Evolutionary conservation across 2,888 invertebrate species (phyloP), one percentile per base, ranked within the genome.

Genomic region (Entomobrya proxima): DNA sequence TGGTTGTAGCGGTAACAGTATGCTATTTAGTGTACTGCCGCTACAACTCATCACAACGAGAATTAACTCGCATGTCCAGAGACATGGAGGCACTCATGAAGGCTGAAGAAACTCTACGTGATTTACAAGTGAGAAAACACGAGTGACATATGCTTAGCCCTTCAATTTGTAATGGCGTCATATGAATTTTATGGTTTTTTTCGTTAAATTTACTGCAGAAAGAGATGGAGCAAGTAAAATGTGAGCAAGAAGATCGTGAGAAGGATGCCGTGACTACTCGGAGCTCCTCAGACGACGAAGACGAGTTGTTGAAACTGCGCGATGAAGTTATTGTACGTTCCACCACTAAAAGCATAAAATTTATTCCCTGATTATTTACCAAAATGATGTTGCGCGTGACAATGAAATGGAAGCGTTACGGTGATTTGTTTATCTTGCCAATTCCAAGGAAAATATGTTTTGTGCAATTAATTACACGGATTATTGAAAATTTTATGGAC

Each of bases 21-120:
- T 95, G 96, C 90, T 98, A 97, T 96, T 97, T 97, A 92, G 98
- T 97, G 35, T 95, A 96, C 92, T 95, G 96, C 84, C 97, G 98
- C 90, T 96, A 97, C 91, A 96, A 97, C 91, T 95, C 95, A 91
- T 97, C 97, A 47, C 95, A 96, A 90, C 93, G 94, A 87, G 96
- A 98, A 92, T 94, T 99, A 87, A 95, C 95, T 89, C 95, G 97
- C 86, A 98, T 99, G 97, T 95, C 98, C 92, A 95, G 95, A 89
- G 97, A 98, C 91, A 97, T 98, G 96, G 98, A 98, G 91, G 95
- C 96, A 90, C 93, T 98, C 88, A 95, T 97, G 90, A 95, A 95
- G 91, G 98, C 98, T 0, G 98, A 98, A 92, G 94, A 96, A 91
- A 96, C 96, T 9, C 93, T 98, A 47, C 95, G 95, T 91, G 95